Conservation (phyloP, 1,140 invertebrate genomes). For the Caenorhabditis tropicalis region DNA sequence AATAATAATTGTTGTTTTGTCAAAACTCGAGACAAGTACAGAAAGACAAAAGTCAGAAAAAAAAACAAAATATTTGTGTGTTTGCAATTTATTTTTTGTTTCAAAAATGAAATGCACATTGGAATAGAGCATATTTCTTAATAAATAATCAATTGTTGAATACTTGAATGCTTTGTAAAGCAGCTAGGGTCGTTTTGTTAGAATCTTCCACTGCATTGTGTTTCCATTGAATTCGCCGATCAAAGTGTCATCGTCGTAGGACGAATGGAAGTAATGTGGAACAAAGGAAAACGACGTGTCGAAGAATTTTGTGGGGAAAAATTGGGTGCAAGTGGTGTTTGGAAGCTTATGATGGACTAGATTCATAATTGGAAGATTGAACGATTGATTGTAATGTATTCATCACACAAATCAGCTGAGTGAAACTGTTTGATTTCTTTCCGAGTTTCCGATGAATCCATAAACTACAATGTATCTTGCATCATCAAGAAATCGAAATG, state of each 20-base stretch:
- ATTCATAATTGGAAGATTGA: not conserved
- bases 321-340: constrained; percentile 23
- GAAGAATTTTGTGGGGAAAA: not conserved
- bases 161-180: not conserved
- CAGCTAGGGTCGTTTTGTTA: not conserved
- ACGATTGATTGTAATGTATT: not conserved
- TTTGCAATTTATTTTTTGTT: too few species aligned
- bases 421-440: not conserved
- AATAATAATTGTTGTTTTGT: not conserved
- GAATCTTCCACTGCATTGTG: not conserved
- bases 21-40: not conserved
- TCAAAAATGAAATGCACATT: too few species aligned
- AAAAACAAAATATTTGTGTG: too few species aligned
- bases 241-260: not conserved
- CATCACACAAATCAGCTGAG: not conserved
- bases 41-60: not conserved
- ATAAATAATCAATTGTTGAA: too few species aligned
- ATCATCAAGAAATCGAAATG: not conserved
- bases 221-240: constrained; percentile 2
- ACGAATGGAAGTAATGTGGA: not conserved
- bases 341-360: not conserved
- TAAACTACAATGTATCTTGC: not conserved
- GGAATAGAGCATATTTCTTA: too few species aligned
- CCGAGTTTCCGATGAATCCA: not conserved
- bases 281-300: not conserved